Conservation (phyloP, 2,113 vertebrate species). For the Nesogale talazaci region DNA sequence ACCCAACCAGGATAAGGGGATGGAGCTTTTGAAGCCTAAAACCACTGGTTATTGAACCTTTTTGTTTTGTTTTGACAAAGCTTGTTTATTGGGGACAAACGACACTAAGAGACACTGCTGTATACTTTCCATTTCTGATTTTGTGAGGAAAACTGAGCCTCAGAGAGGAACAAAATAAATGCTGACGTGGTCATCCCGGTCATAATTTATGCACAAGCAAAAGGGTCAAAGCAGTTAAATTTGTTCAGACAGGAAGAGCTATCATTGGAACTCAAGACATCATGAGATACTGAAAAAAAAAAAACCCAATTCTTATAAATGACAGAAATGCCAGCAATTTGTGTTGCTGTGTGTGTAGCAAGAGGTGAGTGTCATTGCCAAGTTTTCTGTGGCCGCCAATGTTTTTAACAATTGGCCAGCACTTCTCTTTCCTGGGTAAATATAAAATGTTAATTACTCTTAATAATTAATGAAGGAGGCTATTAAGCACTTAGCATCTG, state of each 20-base stretch:
- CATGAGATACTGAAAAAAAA: background rate
- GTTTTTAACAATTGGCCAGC: conserved; percentile 24
- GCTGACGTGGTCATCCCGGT: background rate
- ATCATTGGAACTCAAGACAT: background rate
- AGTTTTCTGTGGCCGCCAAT: conserved; percentile 7
- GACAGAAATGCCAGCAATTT: background rate
- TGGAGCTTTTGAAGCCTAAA: too few species aligned
- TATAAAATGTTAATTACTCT: conserved; percentile 63
- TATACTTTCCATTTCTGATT: conserved; percentile 12
- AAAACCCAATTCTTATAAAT: conserved; percentile 12
- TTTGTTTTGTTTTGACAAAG: background rate
- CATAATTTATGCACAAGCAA: background rate
- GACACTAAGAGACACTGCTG: background rate
- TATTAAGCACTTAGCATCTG: conserved; percentile 54
- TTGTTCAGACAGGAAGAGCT: background rate
- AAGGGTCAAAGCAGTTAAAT: background rate
- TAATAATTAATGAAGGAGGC: conserved; percentile 50
- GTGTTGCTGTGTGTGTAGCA: background rate
- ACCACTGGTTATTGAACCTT: background rate
- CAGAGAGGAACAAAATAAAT: background rate
- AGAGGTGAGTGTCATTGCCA: conserved; percentile 19
- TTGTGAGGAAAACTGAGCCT: background rate
- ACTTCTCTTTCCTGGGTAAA: background rate
- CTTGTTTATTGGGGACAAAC: background rate
- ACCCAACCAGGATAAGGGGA: background rate